Evolutionary conservation across 2,888 invertebrate species (phyloP), one percentile per base, ranked within the genome.

Genomic region (Maniola hyperantus): DNA sequence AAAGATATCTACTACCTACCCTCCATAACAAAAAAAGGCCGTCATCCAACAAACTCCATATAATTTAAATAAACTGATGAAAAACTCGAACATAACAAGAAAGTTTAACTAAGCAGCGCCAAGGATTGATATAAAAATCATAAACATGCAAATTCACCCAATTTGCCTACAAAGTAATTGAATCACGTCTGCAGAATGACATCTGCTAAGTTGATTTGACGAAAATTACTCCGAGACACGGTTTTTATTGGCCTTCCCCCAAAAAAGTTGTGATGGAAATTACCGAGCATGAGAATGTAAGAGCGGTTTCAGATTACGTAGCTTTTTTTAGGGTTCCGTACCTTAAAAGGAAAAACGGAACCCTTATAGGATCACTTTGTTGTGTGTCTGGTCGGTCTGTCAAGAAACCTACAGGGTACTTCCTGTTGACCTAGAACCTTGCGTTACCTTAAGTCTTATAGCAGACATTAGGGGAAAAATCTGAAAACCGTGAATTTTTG

Each of bases 111-210:
- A 84, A 83, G 76, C 79, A 77, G 78, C 67, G 61, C 53, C 36
- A 50, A 51, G 46, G 65, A 68, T 66, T 71, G 66, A 65, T 66
- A 75, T 76, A 76, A 74, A 72, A 76, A 74, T 72, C 77, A 87
- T 88, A 85, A 89, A 87, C 79, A 91, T 91, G 90, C 83, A 91
- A 89, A 91, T 90, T 80, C 79, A 73, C 73, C 72, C 80, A 84
- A 87, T 88, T 85, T 85, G 84, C 86, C 88, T 88, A 83, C 82
- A 84, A 85, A 84, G 87, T 91, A 89, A 91, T 91, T 86, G 85
- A 90, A 90, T 90, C 76, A 82, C 79, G 77, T 74, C 79, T 72
- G 66, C 79, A 72, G 77, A 82, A 85, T 83, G 84, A 84, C 88
- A 85, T 85, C 83, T 83, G 83, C 78, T 77, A 77, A 80, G 79